Conservation (phyloP, 1,140 invertebrate genomes). For the Drosophila parvula region DNA sequence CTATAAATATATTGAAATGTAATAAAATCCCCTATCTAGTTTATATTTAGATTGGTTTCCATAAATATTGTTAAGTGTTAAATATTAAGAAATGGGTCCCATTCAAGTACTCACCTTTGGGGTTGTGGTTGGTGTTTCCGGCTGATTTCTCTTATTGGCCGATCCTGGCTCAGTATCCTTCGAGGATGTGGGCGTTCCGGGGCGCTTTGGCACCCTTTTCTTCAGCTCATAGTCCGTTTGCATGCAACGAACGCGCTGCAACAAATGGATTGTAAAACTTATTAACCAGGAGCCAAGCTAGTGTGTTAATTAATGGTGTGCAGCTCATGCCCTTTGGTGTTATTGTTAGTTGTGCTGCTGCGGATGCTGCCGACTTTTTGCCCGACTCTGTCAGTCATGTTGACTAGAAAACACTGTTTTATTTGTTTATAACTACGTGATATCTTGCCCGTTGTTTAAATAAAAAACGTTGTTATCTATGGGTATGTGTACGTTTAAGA, state of each 20-base stretch:
- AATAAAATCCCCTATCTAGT: too few relatives aligned
- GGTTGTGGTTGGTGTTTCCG: constrained; percentile 40
- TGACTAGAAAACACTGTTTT: constrained; percentile 77
- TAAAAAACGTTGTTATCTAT: constrained; percentile 56
- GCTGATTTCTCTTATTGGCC: not conserved
- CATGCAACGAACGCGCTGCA: constrained; percentile 69
- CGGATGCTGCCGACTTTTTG: constrained; percentile 45
- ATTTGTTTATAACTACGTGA: constrained; percentile 79
- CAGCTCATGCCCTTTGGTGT: constrained; percentile 38
- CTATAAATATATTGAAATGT: not conserved
- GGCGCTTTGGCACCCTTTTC: constrained; percentile 49
- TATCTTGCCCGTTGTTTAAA: constrained; percentile 69
- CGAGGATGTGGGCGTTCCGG: constrained; percentile 49
- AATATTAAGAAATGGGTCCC: too few relatives aligned
- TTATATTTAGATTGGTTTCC: too few relatives aligned
- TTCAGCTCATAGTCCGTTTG: constrained; percentile 71
- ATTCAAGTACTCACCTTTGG: constrained; percentile 37
- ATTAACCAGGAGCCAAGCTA: not conserved
- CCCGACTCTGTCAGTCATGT: constrained; percentile 67
- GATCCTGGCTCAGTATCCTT: constrained; percentile 39
- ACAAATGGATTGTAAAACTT: constrained; percentile 10
- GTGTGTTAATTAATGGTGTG: constrained; percentile 18
- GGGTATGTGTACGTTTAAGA: not conserved
- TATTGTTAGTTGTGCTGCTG: constrained; percentile 51
- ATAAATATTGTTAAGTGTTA: too few relatives aligned